Evolutionary conservation across 2,888 invertebrate genomes (phyloP), one percentile per base, ranked within the genome.

Genomic region (Altica lythri): DNA sequence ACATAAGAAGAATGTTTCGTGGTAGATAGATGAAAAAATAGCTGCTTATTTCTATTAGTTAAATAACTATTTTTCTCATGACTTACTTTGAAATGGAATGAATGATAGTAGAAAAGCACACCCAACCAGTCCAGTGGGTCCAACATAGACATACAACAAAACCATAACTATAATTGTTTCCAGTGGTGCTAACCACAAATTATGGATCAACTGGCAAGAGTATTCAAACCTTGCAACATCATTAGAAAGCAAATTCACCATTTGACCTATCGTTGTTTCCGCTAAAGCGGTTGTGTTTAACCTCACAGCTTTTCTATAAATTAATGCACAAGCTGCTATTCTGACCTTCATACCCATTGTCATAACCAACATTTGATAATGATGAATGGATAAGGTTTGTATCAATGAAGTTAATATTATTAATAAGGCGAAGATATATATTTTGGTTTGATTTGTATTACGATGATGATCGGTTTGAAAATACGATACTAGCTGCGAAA

Each of bases 291-390:
- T 40, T 40, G 19, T 40, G 40, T 13, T 67, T 18, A 67, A 37
- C 35, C 56, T 60, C 25, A 67, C 48, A 2, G 64, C 60, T 52
- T 66, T 66, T 37, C 91, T 83, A 72, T 92, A 93, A 52, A 95
- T 84, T 16, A 95, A 78, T 0, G 90, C 86, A 68, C 91, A 90
- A 68, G 88, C 86, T 0, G 90, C 90, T 0, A 93, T 83, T 9
- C 93, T 79, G 70, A 92, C 81, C 75, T 89, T 85, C 90, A 92
- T 90, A 37, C 93, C 92, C 75, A 90, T 82, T 66, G 90, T 88
- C 47, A 89, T 80, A 10, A 90, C 83, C 12, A 86, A 86, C 80
- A 94, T 85, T 86, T 94, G 92, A 71, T 90, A 92, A 0, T 92
- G 91, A 77, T 97, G 75, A 9, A 56, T 55, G n/a, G 67, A 47